Conservation (phyloP, 2,888 invertebrate species). For the Sceliomorpha sp. region DNA sequence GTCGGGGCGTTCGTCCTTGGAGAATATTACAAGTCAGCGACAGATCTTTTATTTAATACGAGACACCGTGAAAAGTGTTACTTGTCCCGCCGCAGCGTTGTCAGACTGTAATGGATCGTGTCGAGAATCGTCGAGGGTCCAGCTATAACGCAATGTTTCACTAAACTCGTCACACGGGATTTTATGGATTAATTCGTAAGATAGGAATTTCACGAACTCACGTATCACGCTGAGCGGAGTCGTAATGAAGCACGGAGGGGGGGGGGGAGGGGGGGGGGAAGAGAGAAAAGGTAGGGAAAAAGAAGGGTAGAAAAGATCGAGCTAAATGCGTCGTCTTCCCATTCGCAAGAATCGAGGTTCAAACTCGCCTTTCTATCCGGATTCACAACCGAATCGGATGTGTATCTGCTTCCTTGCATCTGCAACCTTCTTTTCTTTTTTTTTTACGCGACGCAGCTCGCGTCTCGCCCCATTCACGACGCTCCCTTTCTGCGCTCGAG, state of each 20-base stretch:
- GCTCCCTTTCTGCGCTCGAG: constrained; percentile 33
- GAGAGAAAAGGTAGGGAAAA: too few species aligned
- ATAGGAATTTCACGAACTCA: too few species aligned
- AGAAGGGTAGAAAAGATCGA: too few species aligned
- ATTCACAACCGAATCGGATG: constrained; percentile 19
- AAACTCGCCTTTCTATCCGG: constrained; percentile 11
- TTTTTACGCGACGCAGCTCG: constrained; percentile 1
- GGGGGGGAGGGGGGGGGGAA: too few species aligned
- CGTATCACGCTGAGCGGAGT: too few species aligned
- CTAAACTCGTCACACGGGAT: too few species aligned
- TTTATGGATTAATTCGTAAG: too few species aligned
- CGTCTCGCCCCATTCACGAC: constrained; percentile 23
- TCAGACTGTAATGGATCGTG: too few species aligned
- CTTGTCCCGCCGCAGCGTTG: not conserved
- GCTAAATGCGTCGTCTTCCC: constrained; percentile 17
- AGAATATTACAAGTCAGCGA: not conserved
- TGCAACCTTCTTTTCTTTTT: constrained; percentile 4
- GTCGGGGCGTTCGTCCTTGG: constrained; percentile 13
- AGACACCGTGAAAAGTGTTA: constrained; percentile 6
- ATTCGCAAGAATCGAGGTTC: constrained; percentile 10
- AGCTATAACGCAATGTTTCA: too few species aligned
- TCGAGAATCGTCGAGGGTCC: too few species aligned
- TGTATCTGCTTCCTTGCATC: constrained; percentile 40
- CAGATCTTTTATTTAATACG: constrained; percentile 20
- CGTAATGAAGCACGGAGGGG: too few species aligned